phyloP scores from a whole-genome alignment of 2,888 invertebrate species.

The Pandemis corylana region DNA sequence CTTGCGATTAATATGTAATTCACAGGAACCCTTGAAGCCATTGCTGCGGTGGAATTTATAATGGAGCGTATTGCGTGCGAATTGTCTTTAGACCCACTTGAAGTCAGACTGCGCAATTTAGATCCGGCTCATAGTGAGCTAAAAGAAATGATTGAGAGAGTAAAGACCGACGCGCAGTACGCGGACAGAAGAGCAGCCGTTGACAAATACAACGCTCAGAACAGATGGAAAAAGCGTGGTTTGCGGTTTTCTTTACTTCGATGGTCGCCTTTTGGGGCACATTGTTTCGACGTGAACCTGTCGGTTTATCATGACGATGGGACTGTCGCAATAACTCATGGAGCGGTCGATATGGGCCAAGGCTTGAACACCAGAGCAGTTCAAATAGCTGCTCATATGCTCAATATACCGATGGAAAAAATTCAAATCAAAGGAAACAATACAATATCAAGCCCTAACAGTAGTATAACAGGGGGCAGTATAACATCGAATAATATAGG shows the following conservation, averaged over 20 bases:
- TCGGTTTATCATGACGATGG: slow-evolving; percentile 85
- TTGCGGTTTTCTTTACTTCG: slow-evolving; percentile 85
- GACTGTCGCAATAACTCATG: slow-evolving; percentile 86
- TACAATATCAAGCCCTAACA: slow-evolving; percentile 86
- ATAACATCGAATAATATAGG: slow-evolving; percentile 87
- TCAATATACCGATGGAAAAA: slow-evolving; percentile 86
- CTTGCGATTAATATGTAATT: slow-evolving; percentile 1
- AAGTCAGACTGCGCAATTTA: slow-evolving; percentile 80
- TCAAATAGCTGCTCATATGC: slow-evolving; percentile 86
- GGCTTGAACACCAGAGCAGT: slow-evolving; percentile 88
- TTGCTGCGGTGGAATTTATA: slow-evolving; percentile 81
- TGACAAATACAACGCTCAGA: slow-evolving; percentile 81
- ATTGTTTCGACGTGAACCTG: slow-evolving; percentile 76
- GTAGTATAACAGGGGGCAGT: slow-evolving; percentile 87
- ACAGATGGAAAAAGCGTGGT: slow-evolving; percentile 89
- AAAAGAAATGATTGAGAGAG: slow-evolving; percentile 74
- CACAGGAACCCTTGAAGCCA: slow-evolving; percentile 74
- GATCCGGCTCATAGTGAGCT: slow-evolving; percentile 47
- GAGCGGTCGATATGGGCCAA: slow-evolving; percentile 89
- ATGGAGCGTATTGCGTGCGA: slow-evolving; percentile 85
- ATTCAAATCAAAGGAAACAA: slow-evolving; percentile 87
- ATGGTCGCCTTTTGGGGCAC: slow-evolving; percentile 73
- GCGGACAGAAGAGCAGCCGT: slow-evolving; percentile 71
- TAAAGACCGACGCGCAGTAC: slow-evolving; percentile 80
- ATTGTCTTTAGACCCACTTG: slow-evolving; percentile 78